phyloP scores from a whole-genome alignment of 2,113 vertebrate genomes.

The Indicator maculatus region DNA sequence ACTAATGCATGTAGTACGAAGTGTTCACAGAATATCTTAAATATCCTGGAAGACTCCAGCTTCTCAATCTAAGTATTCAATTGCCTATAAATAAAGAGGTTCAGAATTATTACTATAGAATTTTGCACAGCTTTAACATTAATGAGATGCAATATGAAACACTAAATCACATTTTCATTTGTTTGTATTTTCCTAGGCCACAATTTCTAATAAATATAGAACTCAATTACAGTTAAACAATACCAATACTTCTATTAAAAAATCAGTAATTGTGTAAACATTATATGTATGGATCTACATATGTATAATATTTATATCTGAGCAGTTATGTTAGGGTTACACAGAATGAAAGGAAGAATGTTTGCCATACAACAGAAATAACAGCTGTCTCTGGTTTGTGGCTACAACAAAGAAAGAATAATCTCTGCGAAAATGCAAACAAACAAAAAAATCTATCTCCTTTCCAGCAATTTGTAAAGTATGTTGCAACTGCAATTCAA shows the following conservation, averaged over 20 bases:
- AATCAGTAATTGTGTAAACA: not conserved
- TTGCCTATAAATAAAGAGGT: not conserved
- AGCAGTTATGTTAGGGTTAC: not conserved
- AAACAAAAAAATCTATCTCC: not conserved
- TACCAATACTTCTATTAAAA: not conserved
- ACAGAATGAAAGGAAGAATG: not conserved
- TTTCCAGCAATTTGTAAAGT: not conserved
- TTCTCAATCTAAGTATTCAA: not conserved
- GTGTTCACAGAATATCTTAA: not conserved
- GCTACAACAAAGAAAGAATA: not conserved
- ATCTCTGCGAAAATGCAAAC: not conserved
- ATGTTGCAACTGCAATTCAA: not conserved
- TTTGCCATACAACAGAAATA: not conserved
- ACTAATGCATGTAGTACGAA: not conserved
- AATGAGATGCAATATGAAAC: not conserved
- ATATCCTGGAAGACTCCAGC: not conserved
- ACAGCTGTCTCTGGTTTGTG: not conserved
- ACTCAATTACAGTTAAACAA: not conserved
- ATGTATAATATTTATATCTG: not conserved
- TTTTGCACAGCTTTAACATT: not conserved
- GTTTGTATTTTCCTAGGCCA: not conserved
- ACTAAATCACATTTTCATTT: not conserved
- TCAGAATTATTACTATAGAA: not conserved
- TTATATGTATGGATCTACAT: not conserved
- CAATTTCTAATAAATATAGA: not conserved